Base-by-base conservation (phyloP, 1,140 invertebrate genomes). In the Drosophila truncata region DNA sequence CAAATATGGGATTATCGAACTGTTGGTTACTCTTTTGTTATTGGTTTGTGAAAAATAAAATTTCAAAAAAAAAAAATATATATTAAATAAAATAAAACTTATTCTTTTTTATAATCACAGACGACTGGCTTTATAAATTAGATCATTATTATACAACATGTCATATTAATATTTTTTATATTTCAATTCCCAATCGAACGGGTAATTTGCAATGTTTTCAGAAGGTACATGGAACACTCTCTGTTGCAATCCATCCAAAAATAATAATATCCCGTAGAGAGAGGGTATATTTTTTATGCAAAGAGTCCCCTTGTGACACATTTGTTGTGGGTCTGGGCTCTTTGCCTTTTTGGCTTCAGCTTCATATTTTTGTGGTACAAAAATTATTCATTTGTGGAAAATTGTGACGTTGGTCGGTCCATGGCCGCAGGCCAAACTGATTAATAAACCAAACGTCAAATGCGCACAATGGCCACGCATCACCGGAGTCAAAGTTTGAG, bases 371-470 rank as follows among this genome's bases (percentile, higher is more conserved):
- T 63, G 78, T 66, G 64, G 42, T 39, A 86, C 80, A 71, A 81
- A 91, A 91, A 91, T 91, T 88, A 84, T 91, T 82, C 76, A 85
- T 82, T 88, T 86, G 88, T 82, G 70, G 90, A 91, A 88, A 88
- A 91, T 86, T 88, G 82, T 62, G 77, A 66, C 73, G 55, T 49
- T 69, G 71, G 58, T 62, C 33, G 55, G 73, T 33, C 62, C 55
- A 50, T 70, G 66, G 82, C 91, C 82, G 67, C 71, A 78, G 91
- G 91, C 87, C 91, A 92, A 92, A 92, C 91, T 91, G 91, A 92
- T 92, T 92, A 92, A 92, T 90, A 92, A 92, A 92, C 82, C 84
- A 92, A 92, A 92, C 91, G 91, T 92, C 91, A 92, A 92, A 90
- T 76, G 85, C 44, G 78, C 73, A 88, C 85, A 90, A 88, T 88